These are phyloP conservation scores for Phaonia tiefii DNA, from an alignment of 2,888 invertebrate species.

Conservation along the genomic window DNA sequence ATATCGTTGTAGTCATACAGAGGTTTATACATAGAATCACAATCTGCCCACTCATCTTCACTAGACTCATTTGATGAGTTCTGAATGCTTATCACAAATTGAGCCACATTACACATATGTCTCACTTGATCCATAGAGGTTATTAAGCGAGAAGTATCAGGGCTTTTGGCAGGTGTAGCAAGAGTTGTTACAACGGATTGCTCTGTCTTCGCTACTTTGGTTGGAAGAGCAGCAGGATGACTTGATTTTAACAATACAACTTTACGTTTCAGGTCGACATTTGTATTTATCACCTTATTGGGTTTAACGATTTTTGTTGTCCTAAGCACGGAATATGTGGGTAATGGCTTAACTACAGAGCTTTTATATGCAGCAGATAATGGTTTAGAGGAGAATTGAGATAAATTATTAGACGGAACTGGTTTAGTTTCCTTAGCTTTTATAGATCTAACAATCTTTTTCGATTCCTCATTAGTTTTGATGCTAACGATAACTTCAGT, in stretches of 20 bases:
- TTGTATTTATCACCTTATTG: constrained; percentile 78
- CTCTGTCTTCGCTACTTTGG: background rate
- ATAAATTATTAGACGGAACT: background rate
- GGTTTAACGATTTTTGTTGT: constrained; percentile 77
- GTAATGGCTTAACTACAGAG: background rate
- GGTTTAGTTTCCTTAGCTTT: background rate
- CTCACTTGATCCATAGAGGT: constrained; percentile 73
- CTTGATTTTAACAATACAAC: constrained; percentile 1
- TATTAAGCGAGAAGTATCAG: constrained; percentile 72
- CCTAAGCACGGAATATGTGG: constrained; percentile 18
- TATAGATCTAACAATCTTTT: background rate
- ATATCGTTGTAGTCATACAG: constrained; percentile 72
- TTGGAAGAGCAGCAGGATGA: constrained; percentile 56
- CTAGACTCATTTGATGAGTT: constrained; percentile 73
- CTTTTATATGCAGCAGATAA: background rate
- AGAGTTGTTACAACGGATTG: background rate
- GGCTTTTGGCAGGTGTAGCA: constrained; percentile 3
- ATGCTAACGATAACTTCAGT: background rate
- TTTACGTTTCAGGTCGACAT: constrained; percentile 69
- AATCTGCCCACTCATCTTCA: constrained; percentile 70
- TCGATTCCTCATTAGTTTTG: background rate
- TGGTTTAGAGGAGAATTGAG: background rate
- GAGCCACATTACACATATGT: constrained; percentile 71
- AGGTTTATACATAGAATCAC: constrained; percentile 47
- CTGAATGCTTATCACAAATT: constrained; percentile 74